Evolutionary conservation across 2,113 vertebrate species (phyloP).

Genomic region (Cyanistes caeruleus): DNA sequence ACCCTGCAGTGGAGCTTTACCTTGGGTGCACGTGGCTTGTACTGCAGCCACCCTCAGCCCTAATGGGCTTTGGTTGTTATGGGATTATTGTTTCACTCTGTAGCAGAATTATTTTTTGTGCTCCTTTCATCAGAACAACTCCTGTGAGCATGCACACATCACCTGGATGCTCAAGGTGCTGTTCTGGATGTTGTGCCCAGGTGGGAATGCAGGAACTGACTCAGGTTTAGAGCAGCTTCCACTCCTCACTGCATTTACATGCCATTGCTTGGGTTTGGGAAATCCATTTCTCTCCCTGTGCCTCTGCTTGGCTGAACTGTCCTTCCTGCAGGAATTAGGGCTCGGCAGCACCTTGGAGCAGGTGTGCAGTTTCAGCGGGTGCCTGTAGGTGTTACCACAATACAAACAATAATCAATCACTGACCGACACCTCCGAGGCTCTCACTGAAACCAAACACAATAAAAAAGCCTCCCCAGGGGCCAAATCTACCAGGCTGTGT

Average conservation of each 20-base stretch:
- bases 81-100: background rate
- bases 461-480: conserved; percentile 41
- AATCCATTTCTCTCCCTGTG: background rate
- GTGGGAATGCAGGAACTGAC: background rate
- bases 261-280: background rate
- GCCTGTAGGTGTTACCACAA: conserved; percentile 71
- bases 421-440: conserved; percentile 33
- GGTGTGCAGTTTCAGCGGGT: conserved; percentile 61
- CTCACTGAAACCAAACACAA: conserved; percentile 56
- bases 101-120: background rate
- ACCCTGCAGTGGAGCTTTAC: background rate
- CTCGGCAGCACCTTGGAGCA: background rate
- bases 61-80: background rate
- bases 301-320: background rate
- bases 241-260: accelerated
- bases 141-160: background rate
- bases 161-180: background rate
- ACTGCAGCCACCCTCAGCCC: background rate
- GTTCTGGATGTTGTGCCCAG: background rate
- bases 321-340: background rate
- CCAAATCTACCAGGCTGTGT: conserved; percentile 12
- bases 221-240: background rate
- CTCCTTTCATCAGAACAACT: background rate
- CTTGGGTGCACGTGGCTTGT: background rate
- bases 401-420: conserved; percentile 72